Evolutionary conservation across 2,797 vertebrate species (phyloP), one percentile per base, ranked within the genome.

Genomic region (Oophaga sylvatica): DNA sequence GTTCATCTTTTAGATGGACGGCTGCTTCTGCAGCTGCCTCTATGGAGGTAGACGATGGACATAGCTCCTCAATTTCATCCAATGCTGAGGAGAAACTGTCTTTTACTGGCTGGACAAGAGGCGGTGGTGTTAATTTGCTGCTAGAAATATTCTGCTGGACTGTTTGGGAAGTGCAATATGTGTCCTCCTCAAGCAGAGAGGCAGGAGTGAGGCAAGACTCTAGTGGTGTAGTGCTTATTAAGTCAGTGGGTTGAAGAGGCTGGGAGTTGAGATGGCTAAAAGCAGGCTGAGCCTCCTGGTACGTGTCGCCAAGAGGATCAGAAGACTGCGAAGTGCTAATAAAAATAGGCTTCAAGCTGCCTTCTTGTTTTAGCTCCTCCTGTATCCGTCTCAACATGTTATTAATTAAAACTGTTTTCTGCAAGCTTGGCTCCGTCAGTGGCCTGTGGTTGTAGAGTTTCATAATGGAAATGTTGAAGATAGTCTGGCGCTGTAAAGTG

Each of bases 381-480:
- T 99, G 98, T 94, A 99, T 99, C 89, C 98, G 97, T 19, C 97
- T 96, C 93, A 99, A 90, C 97, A 99, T 98, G 96, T 99, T 99
- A 96, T 99, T 99, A 92, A 99, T 99, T 92, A 99, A 94, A 92
- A 99, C 97, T 0, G 97, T 98, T 91, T 97, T 97, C 92, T 98
- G 97, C 93, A 99, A 94, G 92, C 97, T 97, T 59, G 97, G 98
- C 95, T 99, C 98, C 0, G 95, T 95, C 73, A 97, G 95, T 5
- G 97, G 96, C 90, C 97, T 95, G 92, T 97, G 97, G 95, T 96
- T 98, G 90, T 99, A 99, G 90, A 99, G 96, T 94, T 99, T 99
- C 98, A 99, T 98, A 93, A 99, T 95, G 90, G 98, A 99, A 97
- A 99, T 99, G 96, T 99, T 99, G 96, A 99, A 99, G 95, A 99